Percentiles rank a stretch among this genome's conserved stretches.
phyloP scores from a whole-genome alignment of 2,888 invertebrate genomes.

The Amiota mariae region DNA sequence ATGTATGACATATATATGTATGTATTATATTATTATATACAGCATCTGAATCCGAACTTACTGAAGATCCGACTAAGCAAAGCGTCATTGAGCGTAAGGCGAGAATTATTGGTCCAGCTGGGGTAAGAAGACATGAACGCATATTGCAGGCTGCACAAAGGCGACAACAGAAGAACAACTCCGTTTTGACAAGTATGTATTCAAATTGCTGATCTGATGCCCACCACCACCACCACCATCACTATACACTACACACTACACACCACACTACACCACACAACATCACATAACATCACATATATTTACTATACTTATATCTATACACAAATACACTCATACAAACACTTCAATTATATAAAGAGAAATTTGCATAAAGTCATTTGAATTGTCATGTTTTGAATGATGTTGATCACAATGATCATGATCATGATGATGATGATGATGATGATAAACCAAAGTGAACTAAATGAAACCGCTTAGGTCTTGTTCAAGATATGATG shows the following conservation, averaged over 20 bases:
- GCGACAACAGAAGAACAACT: conserved; percentile 74
- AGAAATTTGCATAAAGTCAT: too few relatives aligned
- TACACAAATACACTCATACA: conserved; percentile 9
- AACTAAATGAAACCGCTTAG: too few relatives aligned
- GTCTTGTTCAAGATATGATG: too few relatives aligned
- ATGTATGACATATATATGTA: conserved; percentile 23
- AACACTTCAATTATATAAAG: neutral
- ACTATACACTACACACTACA: neutral
- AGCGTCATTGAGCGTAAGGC: conserved; percentile 96
- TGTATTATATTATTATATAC: conserved; percentile 56
- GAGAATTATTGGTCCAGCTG: conserved; percentile 87
- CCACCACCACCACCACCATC: conserved; percentile 25
- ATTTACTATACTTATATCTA: conserved; percentile 17
- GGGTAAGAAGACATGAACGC: conserved; percentile 84
- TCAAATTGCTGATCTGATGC: conserved; percentile 13
- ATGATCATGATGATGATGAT: too few relatives aligned
- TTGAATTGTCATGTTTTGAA: too few relatives aligned
- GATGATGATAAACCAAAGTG: too few relatives aligned
- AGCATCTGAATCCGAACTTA: conserved; percentile 98
- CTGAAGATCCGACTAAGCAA: conserved; percentile 93
- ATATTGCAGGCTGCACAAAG: conserved; percentile 80
- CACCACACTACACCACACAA: conserved; percentile 27
- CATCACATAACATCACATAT: conserved; percentile 30
- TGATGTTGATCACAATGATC: too few relatives aligned
- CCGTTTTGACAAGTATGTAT: conserved; percentile 74